Percentiles rank a stretch among this genome's conserved stretches.
phyloP scores from a whole-genome alignment of 2,888 invertebrate species.

The Allophyes oxyacanthae region DNA sequence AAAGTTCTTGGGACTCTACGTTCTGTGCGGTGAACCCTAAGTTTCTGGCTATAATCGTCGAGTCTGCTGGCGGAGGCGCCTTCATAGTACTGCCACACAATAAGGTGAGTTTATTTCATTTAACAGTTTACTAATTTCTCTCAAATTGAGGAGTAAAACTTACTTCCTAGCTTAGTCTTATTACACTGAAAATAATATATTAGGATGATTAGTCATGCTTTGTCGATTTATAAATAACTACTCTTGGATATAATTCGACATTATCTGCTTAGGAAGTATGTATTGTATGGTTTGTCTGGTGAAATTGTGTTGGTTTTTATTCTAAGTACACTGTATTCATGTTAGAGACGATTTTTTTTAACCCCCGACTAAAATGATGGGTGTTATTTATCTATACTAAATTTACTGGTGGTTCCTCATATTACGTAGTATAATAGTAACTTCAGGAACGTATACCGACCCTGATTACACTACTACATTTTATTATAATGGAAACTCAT shows the following conservation, averaged over 20 bases:
- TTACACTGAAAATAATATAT: conserved; percentile 48
- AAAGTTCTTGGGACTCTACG: conserved; percentile 99
- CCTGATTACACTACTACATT: no score
- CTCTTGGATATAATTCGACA: conserved; percentile 17
- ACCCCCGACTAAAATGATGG: no score
- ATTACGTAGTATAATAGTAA: no score
- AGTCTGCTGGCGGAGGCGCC: conserved; percentile 98
- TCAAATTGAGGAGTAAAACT: conserved; percentile 35
- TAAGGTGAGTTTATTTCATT: conserved; percentile 91
- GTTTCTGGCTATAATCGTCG: conserved; percentile 98
- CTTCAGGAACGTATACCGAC: no score
- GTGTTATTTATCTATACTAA: no score
- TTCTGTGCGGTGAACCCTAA: conserved; percentile 99
- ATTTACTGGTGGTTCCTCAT: no score
- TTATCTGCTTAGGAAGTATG: conserved; percentile 5
- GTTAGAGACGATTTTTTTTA: no score
- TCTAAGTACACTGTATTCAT: no score
- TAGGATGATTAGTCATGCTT: conserved; percentile 54
- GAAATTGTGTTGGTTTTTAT: not conserved
- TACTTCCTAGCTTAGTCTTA: conserved; percentile 23
- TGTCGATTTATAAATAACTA: conserved; percentile 54
- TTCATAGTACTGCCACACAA: conserved; percentile 98
- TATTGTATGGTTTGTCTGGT: not conserved
- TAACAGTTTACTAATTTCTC: conserved; percentile 43
- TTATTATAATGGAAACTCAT: no score